A percentile compares a stretch with the other conserved stretches of the same genome.
phyloP scores from a whole-genome alignment of 2,888 invertebrate genomes.

The Lithosia quadra region DNA sequence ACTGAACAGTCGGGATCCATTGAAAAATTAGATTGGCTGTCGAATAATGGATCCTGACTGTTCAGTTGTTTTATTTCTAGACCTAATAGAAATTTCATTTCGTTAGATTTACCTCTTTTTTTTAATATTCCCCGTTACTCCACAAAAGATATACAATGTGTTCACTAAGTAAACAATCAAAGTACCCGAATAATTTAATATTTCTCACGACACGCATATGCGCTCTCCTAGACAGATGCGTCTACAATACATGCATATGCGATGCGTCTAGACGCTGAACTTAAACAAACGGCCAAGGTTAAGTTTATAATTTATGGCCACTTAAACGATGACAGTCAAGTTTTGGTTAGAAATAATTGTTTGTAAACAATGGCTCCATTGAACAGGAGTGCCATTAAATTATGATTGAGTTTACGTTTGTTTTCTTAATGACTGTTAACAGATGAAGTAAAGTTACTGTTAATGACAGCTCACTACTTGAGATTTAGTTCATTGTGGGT shows the following conservation, averaged over 20 bases:
- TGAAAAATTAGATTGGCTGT: no score
- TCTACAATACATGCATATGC: slow-evolving; percentile 32
- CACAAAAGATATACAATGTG: slow-evolving; percentile 24
- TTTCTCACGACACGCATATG: slow-evolving; percentile 76
- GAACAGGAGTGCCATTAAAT: slow-evolving; percentile 36
- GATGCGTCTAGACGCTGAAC: slow-evolving; percentile 67
- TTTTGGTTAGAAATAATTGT: slow-evolving; percentile 69
- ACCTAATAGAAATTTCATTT: no score
- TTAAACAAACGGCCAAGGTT: slow-evolving; percentile 84
- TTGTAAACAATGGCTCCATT: slow-evolving; percentile 75
- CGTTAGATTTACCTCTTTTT: no score
- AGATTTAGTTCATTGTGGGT: background rate
- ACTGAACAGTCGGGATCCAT: no score
- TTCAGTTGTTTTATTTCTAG: no score
- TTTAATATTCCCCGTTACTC: background rate
- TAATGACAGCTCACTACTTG: background rate
- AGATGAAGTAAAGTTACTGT: background rate
- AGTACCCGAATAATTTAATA: slow-evolving; percentile 43
- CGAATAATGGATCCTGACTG: no score
- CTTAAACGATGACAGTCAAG: slow-evolving; percentile 76
- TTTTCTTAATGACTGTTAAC: slow-evolving; percentile 11
- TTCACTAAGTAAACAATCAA: slow-evolving; percentile 40
- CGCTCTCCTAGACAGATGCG: slow-evolving; percentile 35
- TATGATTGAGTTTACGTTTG: slow-evolving; percentile 20
- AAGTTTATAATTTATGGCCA: slow-evolving; percentile 83